Base-by-base conservation (phyloP, 2,113 vertebrate genomes). In the Callopanchax toddi region DNA sequence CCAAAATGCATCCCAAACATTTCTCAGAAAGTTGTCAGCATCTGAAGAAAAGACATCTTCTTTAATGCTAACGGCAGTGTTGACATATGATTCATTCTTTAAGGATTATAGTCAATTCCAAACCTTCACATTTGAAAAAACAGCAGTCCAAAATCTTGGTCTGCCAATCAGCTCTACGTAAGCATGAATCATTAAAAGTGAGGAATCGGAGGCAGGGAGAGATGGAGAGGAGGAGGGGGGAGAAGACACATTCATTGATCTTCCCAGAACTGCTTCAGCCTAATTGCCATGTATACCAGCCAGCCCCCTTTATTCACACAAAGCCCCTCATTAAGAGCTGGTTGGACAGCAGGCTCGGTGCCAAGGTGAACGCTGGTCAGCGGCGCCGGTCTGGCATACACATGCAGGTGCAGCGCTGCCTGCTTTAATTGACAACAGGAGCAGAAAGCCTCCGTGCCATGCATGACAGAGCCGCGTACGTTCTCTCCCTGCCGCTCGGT, bases 271-370 rank as follows among this genome's bases (percentile, higher is more conserved):
- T 78, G 68, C 70, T 74, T 67, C 57, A 48, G 54, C 70, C 80
- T 90, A 89, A 89, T 87, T 90, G 82, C 74, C 78, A 78, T 83
- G 77, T 85, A 63, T 62, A 46, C 67, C 17, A 52, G 48, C 74
- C 81, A 63, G 75, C 59, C 81, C 67, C 75, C 68, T 87, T 86
- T 80, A 83, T 85, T 74, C 56, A 42, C 82, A 84, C 85, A 87
- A 88, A 88, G 87, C 76, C 78, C 71, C 89, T 89, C 87, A 91
- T 91, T 91, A 91, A 83, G 83, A 82, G 63, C 76, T 52, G 75
- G 64, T 51, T 74, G 82, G 86, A 86, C 81, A 67, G 78, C 52
- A 60, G 72, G 79, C 74, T 50, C 36, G 26, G 65, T 66, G 74
- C 84, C 66, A 73, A 80, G 78, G 80, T 79, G 81, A 86, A 67